Evolutionary conservation across 2,888 invertebrate genomes (phyloP).

Genomic region (Branchellion lobata): DNA sequence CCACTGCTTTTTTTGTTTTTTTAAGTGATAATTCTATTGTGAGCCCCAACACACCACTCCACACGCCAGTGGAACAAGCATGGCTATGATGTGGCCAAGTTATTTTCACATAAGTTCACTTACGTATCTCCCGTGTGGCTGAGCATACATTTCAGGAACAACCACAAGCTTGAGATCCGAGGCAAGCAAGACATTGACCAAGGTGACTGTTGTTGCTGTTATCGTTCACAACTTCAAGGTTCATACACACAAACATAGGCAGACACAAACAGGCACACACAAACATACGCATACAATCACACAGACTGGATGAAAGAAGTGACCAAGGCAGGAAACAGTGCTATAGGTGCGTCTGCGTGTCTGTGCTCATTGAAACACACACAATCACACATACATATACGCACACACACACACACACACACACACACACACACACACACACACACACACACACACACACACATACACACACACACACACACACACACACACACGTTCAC

Average conservation of each 20-base stretch:
- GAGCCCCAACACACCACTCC: too few relatives aligned
- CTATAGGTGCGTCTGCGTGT: conserved; percentile 6
- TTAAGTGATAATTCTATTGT: too few relatives aligned
- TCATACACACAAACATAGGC: too few relatives aligned
- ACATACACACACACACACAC: too few relatives aligned
- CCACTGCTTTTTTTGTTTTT: background rate
- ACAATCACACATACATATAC: background rate
- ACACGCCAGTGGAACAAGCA: conserved; percentile 86
- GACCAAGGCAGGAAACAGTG: conserved; percentile 22
- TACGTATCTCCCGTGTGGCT: conserved; percentile 93
- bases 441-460: too few relatives aligned
- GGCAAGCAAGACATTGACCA: conserved; percentile 78
- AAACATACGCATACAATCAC: background rate
- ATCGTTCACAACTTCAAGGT: too few relatives aligned
- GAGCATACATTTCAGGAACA: conserved; percentile 71
- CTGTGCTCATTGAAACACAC: background rate
- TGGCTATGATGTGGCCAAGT: conserved; percentile 88
- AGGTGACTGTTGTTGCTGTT: too few relatives aligned
- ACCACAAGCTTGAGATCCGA: conserved; percentile 60
- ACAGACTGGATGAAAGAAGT: conserved; percentile 36
- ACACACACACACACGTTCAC: conserved; percentile 55
- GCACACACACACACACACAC: too few relatives aligned
- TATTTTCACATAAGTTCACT: conserved; percentile 80
- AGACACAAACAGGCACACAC: too few relatives aligned
- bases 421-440: too few relatives aligned